A percentile compares a stretch with the other conserved stretches of the same genome.
These are phyloP conservation scores for Corvus hawaiiensis DNA, from an alignment of 2,113 vertebrate genomes.

Conservation along the genomic window DNA sequence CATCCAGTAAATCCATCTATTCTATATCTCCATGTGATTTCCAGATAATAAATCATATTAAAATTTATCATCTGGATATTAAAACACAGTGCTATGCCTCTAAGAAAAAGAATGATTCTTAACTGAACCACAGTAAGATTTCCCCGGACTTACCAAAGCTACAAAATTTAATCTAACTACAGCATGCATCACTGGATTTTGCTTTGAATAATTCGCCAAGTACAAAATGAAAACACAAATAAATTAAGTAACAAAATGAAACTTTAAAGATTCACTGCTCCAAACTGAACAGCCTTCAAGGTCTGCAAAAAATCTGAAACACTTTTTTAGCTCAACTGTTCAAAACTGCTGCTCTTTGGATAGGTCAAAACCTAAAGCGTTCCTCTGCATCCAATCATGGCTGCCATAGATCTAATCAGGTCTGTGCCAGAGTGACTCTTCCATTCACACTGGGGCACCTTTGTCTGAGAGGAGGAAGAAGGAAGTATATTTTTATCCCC, in stretches of 20 bases:
- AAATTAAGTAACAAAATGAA: background rate
- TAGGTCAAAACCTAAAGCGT: background rate
- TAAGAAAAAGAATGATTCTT: background rate
- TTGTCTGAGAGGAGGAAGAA: background rate
- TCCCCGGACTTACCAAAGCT: background rate
- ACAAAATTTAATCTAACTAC: background rate
- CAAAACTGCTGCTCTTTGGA: background rate
- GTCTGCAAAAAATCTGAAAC: background rate
- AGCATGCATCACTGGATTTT: background rate
- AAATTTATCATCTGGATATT: background rate
- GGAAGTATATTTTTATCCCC: slow-evolving; percentile 40
- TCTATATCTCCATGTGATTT: background rate
- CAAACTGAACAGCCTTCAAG: background rate
- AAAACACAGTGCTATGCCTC: background rate
- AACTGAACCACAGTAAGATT: background rate
- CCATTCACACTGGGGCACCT: slow-evolving; percentile 25
- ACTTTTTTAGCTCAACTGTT: background rate
- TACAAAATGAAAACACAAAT: background rate
- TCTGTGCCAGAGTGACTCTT: background rate
- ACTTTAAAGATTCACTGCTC: background rate
- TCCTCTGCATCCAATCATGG: background rate
- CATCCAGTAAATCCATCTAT: background rate
- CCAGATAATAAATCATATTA: background rate
- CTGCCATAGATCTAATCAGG: background rate
- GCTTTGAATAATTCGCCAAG: background rate